Base-by-base conservation (phyloP, 1,140 invertebrate species). In the Ceratitis capitata region DNA sequence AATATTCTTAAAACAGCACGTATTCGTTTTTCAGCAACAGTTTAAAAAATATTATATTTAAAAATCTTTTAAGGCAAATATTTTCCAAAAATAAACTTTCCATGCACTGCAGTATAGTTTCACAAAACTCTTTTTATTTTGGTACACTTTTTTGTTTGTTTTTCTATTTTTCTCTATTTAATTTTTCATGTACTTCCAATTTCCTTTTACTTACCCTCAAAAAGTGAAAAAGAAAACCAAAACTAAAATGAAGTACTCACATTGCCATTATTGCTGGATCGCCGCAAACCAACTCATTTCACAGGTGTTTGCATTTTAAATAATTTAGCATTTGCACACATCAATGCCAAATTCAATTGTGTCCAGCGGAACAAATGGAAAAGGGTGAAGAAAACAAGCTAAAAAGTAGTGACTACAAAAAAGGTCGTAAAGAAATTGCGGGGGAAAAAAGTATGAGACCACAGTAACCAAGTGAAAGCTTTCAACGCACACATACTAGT, bases 231-330 rank as follows among this genome's bases (percentile, higher is more conserved):
- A n/a, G n/a, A n/a, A n/a, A n/a, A n/a, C n/a, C 69, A 19, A 78
- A 47, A 56, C 51, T n/a, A 7, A 32, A 35, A 64, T 26, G 26
- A 78, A 78, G n/a, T 78, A 78, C 35, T 69, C 69, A 78, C 19
- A 10, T 1, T 9, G 2, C 32, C 39, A 78, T n/a, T 45, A 78
- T 3, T 9, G 16, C 39, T 61, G 56, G 4, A 78, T 23, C 35
- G 39, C 39, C 39, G 39, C n/a, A 78, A 45, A 78, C 69, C 69
- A 78, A 78, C 69, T 78, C 69, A 23, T 78, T 78, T 78, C 69
- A 78, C 39, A 78, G 69, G 69, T 78, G 69, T 78, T 78, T 78
- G 69, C 69, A 78, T 78, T 78, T 78, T 78, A 78, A 78, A 78
- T 78, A 78, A 78, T 78, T 78, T 9, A 78, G n/a, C 69, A 78